Percentiles rank a stretch among this genome's conserved stretches.
Conservation (phyloP, 2,113 vertebrate genomes). For the Cryptotis parvus region DNA sequence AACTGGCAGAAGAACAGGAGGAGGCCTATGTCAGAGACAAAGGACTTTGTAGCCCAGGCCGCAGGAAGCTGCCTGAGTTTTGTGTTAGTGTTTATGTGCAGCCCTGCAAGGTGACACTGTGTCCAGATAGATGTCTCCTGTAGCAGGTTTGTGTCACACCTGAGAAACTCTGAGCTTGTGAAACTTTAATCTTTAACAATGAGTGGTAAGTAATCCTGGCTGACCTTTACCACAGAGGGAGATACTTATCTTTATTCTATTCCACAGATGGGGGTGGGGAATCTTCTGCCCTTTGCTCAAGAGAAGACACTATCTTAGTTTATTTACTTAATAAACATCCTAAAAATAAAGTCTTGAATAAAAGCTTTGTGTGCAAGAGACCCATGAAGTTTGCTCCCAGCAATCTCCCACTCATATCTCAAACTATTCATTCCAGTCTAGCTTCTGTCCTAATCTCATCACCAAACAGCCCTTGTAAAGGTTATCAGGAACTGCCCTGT, state of each 20-base stretch:
- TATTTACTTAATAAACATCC: slow-evolving; percentile 11
- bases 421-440: neutral
- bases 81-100: neutral
- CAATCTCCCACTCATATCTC: neutral
- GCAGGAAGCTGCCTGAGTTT: neutral
- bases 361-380: neutral
- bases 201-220: neutral
- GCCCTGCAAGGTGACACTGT: neutral
- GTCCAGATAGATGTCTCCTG: neutral
- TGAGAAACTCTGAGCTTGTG: neutral
- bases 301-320: neutral
- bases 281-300: neutral
- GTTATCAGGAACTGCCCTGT: neutral
- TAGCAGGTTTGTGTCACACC: neutral
- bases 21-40: neutral
- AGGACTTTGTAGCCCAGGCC: neutral
- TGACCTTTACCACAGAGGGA: neutral
- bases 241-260: neutral
- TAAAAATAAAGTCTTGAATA: neutral
- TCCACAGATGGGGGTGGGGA: neutral
- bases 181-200: neutral
- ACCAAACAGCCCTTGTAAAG: neutral
- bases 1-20: neutral
- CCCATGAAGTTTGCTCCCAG: neutral
- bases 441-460: neutral